Evolutionary conservation across 1,140 invertebrate genomes (phyloP).

Genomic region (Apis cerana): DNA sequence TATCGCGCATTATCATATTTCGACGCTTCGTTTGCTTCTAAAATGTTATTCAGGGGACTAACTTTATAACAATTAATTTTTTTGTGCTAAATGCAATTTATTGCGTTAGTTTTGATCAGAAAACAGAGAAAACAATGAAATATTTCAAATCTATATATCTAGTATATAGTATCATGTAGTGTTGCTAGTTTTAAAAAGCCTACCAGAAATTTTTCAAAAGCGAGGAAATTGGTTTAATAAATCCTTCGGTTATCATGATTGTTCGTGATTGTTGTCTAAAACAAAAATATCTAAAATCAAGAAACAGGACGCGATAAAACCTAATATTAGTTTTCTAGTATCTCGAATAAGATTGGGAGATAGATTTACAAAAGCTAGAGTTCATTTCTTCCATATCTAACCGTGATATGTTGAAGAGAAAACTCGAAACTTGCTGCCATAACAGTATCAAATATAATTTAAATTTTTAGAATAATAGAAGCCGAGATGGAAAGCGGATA

Average conservation of each 20-base stretch:
- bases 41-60: neutral
- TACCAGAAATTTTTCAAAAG: slow-evolving; percentile 30
- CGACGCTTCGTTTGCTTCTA: neutral
- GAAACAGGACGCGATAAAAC: slow-evolving; percentile 47
- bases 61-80: neutral
- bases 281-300: slow-evolving; percentile 42
- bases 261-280: slow-evolving; percentile 5
- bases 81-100: slow-evolving; percentile 16
- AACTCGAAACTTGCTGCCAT: neutral
- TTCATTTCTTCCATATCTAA: slow-evolving; percentile 48
- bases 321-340: slow-evolving; percentile 15
- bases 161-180: too few species aligned
- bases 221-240: slow-evolving; percentile 57
- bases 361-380: slow-evolving; percentile 47
- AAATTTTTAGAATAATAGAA: slow-evolving; percentile 6
- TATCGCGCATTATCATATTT: neutral
- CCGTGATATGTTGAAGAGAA: slow-evolving; percentile 23
- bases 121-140: slow-evolving; percentile 32
- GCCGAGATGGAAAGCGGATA: neutral
- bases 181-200: slow-evolving; percentile 37
- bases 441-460: neutral
- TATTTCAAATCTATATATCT: slow-evolving; percentile 52
- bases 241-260: slow-evolving; percentile 45
- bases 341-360: slow-evolving; percentile 3
- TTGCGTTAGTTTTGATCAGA: neutral